These are phyloP conservation scores for Elysia crispata DNA, from an alignment of 2,888 invertebrate species.

Conservation along the genomic window DNA sequence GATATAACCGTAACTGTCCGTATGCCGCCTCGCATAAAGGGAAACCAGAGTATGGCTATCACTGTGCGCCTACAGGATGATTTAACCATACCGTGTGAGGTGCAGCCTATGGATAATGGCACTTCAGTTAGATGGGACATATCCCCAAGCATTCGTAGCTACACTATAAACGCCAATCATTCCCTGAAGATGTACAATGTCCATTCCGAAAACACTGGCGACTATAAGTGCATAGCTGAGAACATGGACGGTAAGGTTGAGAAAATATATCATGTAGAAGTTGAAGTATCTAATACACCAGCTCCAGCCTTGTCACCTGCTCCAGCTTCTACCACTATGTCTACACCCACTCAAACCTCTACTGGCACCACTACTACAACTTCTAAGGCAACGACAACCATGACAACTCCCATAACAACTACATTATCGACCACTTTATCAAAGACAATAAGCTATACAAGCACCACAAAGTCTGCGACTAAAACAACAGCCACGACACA, in stretches of 20 bases:
- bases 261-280: neutral
- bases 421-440: too few relatives aligned
- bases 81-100: slow-evolving; percentile 1
- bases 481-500: neutral
- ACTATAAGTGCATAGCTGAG: slow-evolving; percentile 18
- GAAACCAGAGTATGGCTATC: neutral
- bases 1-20: neutral
- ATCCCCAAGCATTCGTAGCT: slow-evolving; percentile 10
- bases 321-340: neutral
- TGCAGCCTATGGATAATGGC: neutral
- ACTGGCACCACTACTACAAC: neutral
- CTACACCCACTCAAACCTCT: neutral
- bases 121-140: slow-evolving; percentile 12
- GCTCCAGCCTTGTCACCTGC: neutral
- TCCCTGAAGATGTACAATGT: slow-evolving; percentile 34
- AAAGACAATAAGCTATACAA: too few relatives aligned
- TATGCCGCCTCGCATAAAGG: slow-evolving; percentile 7
- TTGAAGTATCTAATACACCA: neutral
- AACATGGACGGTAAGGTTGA: slow-evolving; percentile 21
- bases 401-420: neutral
- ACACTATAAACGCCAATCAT: slow-evolving; percentile 19
- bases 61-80: neutral
- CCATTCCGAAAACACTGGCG: slow-evolving; percentile 21
- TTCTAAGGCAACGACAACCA: neutral
- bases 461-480: neutral